A percentile compares a stretch with the other conserved stretches of the same genome.
phyloP scores from a whole-genome alignment of 2,888 invertebrate species.

The Tiphia femorata region DNA sequence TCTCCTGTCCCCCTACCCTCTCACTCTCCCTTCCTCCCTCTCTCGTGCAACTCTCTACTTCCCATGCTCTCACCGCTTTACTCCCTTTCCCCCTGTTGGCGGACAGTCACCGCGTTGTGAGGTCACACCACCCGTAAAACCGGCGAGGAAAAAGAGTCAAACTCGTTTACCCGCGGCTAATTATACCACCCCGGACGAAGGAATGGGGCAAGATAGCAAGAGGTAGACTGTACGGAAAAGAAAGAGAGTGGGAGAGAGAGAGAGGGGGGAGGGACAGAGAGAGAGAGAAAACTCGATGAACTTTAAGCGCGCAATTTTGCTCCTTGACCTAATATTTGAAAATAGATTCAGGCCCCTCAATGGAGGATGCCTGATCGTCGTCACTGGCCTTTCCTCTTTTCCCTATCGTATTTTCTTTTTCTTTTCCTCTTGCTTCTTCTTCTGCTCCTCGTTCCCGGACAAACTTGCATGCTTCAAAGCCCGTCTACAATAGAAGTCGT shows the following conservation, averaged over 20 bases:
- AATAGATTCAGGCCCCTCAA: background rate
- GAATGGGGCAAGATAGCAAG: background rate
- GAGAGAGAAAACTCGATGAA: background rate
- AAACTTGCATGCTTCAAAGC: no score
- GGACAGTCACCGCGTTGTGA: background rate
- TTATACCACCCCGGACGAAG: slow-evolving; percentile 12
- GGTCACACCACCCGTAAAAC: slow-evolving; percentile 27
- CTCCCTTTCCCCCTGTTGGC: background rate
- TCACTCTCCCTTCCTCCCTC: slow-evolving; percentile 5
- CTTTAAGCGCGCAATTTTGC: background rate
- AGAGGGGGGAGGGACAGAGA: background rate
- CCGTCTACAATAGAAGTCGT: no score
- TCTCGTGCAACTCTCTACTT: no score
- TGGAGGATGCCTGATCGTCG: no score
- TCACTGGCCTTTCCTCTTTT: background rate
- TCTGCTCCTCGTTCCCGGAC: no score
- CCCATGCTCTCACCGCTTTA: no score
- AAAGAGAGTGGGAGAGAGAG: background rate
- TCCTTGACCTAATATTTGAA: background rate
- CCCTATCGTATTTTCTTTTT: background rate
- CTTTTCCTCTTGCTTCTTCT: background rate
- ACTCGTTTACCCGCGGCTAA: slow-evolving; percentile 29
- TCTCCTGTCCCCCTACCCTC: slow-evolving; percentile 19
- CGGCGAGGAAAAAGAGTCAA: slow-evolving; percentile 9
- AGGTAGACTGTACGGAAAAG: background rate